These are phyloP conservation scores for Brachystomella parvula DNA, from an alignment of 1,140 invertebrate species.

Conservation along the genomic window DNA sequence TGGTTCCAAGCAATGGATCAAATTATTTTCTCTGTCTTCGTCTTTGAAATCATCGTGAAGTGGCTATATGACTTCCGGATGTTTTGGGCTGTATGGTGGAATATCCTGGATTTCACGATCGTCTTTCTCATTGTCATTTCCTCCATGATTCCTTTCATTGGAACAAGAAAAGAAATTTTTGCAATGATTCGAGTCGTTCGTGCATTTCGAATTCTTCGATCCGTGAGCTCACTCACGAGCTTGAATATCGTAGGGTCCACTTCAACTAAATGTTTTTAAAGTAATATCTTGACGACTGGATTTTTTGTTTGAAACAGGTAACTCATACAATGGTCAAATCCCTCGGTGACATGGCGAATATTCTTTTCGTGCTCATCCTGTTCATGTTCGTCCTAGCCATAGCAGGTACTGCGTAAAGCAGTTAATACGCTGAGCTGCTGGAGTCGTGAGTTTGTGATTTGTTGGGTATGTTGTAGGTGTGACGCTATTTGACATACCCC, in stretches of 20 bases:
- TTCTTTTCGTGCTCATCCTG: constrained; percentile 37
- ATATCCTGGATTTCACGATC: constrained; percentile 39
- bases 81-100: constrained; percentile 40
- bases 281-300: too few species aligned
- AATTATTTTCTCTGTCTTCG: constrained; percentile 36
- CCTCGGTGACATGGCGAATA: constrained; percentile 39
- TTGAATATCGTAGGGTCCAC: too few species aligned
- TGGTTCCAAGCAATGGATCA: constrained; percentile 29
- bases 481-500: constrained; percentile 34
- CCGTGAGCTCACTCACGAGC: too few species aligned
- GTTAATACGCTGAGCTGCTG: not conserved
- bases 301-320: constrained; percentile 28
- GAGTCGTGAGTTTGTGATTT: not conserved
- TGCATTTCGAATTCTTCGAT: constrained; percentile 39
- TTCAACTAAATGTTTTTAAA: too few species aligned
- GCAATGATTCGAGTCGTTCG: constrained; percentile 37
- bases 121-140: constrained; percentile 35
- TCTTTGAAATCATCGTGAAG: constrained; percentile 40
- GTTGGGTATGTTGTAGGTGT: constrained; percentile 35
- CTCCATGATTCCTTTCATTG: constrained; percentile 13
- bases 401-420: too few species aligned
- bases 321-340: constrained; percentile 38
- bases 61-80: constrained; percentile 40
- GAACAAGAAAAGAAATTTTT: constrained; percentile 22
- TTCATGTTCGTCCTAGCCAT: constrained; percentile 34